These are phyloP conservation scores for Eonycteris spelaea DNA, from an alignment of 2,113 vertebrate species.

Conservation along the genomic window DNA sequence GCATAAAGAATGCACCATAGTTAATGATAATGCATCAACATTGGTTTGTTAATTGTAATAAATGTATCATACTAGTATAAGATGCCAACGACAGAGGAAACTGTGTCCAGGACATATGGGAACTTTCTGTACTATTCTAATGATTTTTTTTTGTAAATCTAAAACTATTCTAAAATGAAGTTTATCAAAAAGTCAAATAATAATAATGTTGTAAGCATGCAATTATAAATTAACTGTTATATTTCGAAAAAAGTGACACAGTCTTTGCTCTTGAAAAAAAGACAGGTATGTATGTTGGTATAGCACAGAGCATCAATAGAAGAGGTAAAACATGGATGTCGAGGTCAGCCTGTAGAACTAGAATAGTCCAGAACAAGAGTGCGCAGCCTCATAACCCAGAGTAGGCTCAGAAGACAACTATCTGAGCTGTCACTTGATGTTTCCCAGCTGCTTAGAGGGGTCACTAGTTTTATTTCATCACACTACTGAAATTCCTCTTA, in stretches of 20 bases:
- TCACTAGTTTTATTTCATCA: neutral
- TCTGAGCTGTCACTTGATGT: neutral
- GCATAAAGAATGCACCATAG: neutral
- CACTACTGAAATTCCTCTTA: neutral
- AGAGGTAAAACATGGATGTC: neutral
- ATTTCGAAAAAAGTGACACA: neutral
- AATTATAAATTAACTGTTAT: neutral
- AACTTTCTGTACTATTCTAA: neutral
- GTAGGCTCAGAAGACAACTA: neutral
- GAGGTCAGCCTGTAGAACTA: neutral
- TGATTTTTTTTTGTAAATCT: neutral
- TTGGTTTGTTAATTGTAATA: neutral
- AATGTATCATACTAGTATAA: neutral
- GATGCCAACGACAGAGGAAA: neutral
- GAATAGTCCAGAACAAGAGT: neutral
- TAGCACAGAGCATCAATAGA: neutral
- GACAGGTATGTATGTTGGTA: neutral
- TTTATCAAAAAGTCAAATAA: constrained; percentile 4
- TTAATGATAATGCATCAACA: neutral
- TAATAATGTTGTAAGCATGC: neutral
- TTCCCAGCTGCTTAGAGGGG: neutral
- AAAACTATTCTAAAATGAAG: neutral
- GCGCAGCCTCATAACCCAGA: neutral
- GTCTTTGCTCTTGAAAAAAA: neutral
- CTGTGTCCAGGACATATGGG: neutral